A percentile compares a stretch with the other conserved stretches of the same genome.
These are phyloP conservation scores for Philereme vetulata DNA, from an alignment of 2,888 invertebrate genomes.

Conservation along the genomic window DNA sequence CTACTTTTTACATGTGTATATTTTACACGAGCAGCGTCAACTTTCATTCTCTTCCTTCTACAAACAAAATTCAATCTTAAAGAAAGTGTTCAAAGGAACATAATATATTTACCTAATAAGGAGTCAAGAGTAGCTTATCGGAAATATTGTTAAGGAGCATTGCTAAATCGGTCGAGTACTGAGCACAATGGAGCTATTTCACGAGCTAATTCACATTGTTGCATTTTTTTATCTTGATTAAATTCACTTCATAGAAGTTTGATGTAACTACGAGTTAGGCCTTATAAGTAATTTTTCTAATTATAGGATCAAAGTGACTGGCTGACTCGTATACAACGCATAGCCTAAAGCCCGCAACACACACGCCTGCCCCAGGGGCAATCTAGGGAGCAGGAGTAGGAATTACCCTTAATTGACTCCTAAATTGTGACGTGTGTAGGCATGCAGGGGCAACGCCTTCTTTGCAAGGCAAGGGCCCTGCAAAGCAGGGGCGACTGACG, in stretches of 20 bases:
- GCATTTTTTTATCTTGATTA: conserved; percentile 51
- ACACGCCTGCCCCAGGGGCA: too few relatives aligned
- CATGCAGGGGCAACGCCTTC: too few relatives aligned
- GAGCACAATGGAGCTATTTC: conserved; percentile 77
- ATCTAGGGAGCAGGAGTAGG: too few relatives aligned
- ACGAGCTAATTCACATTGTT: conserved; percentile 73
- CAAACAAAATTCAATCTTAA: conserved; percentile 68
- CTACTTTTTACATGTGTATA: conserved; percentile 71
- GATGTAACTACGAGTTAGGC: background rate
- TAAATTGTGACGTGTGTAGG: too few relatives aligned
- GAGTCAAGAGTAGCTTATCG: conserved; percentile 60
- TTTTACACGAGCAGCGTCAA: conserved; percentile 68
- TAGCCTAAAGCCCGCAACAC: too few relatives aligned
- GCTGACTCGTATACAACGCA: too few relatives aligned
- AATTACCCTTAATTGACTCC: too few relatives aligned
- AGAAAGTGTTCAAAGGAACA: conserved; percentile 48
- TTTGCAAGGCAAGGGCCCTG: too few relatives aligned
- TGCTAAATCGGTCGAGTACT: conserved; percentile 72
- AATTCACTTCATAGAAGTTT: conserved; percentile 26
- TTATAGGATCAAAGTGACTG: too few relatives aligned
- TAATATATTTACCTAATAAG: conserved; percentile 47
- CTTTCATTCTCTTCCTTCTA: conserved; percentile 54
- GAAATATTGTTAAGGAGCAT: conserved; percentile 64
- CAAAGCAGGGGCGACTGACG: too few relatives aligned
- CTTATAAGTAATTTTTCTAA: too few relatives aligned